Base-by-base conservation (phyloP, 2,888 invertebrate genomes). In the Metopia argyrocephala region DNA sequence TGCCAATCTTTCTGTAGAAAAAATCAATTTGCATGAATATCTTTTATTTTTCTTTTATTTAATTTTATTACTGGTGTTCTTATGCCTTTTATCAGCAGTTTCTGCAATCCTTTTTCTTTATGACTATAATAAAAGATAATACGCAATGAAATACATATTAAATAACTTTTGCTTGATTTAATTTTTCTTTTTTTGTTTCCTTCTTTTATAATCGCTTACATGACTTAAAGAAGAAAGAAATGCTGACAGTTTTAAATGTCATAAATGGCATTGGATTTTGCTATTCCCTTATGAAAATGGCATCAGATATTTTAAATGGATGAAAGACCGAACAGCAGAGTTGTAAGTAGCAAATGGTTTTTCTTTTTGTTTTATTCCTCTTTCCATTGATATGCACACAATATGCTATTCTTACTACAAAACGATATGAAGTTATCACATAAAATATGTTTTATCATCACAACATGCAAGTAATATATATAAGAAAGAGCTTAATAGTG, bases 231-330 rank as follows among this genome's bases (percentile, higher is more conserved):
- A 61, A 54, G 50, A 76, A 48, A 38, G 3, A 12, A 12, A 28
- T 28, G 68, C 62, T 70, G 69, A 64, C 57, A 70, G 45, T 65
- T 59, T 59, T 23, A 20, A 21, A 65, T 71, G 57, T 65, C 65
- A 59, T 31, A 78, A 71, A 59, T 78, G 52, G 18, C 52, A 59
- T 57, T 21, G 27, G 12, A 6, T 54, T 48, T 28, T 15, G 12
- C 38, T 3, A 2, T 9, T 38, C 15, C 15, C 3, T 15, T 38
- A 38, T 12, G 38, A 57, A 57, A 76, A 27, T 70, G 76, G 59
- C 57, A 64, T 48, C 64, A 52, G 57, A 64, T 69, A 50, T 50
- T 21, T 48, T 31, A 15, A n/a, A 45, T 65, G n/a, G 57, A 27
- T 65, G 56, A 76, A 70, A 57, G 50, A 76, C 64, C 56, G 54